phyloP scores from a whole-genome alignment of 2,113 vertebrate genomes.

The Sylvilagus bachmani region DNA sequence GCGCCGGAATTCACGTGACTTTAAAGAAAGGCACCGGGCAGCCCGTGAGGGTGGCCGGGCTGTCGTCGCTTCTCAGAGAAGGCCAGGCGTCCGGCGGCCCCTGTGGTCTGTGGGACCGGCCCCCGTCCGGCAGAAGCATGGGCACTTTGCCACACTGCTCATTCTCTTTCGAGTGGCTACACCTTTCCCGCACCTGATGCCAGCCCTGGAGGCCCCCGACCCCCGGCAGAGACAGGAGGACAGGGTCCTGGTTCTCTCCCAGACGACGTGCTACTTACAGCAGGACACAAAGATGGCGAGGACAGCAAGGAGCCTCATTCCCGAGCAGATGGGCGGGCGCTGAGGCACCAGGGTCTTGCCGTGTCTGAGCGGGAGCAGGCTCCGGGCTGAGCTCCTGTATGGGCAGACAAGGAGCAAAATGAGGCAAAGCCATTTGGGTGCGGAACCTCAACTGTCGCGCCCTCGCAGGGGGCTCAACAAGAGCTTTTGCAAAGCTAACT shows the following conservation, averaged over 20 bases:
- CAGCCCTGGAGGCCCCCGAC: neutral
- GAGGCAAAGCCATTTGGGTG: neutral
- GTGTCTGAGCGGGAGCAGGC: neutral
- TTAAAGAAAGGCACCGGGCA: neutral
- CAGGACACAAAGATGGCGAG: conserved; percentile 13
- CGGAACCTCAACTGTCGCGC: neutral
- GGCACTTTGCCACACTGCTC: neutral
- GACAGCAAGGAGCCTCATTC: conserved; percentile 41
- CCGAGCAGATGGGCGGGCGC: neutral
- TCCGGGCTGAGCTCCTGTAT: neutral
- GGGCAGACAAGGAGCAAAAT: neutral
- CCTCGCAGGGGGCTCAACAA: neutral
- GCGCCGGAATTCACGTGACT: neutral
- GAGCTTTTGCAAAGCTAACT: neutral
- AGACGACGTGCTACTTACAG: conserved; percentile 9
- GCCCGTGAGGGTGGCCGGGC: too few relatives aligned
- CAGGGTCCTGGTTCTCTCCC: rapidly evolving
- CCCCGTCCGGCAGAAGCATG: neutral
- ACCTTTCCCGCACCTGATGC: neutral
- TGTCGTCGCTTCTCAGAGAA: too few relatives aligned
- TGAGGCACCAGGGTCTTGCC: rapidly evolving
- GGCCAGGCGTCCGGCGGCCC: too few relatives aligned
- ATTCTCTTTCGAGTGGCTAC: neutral
- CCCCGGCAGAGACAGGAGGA: neutral
- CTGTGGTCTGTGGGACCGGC: too few relatives aligned